Conservation (phyloP, 23 tunicate species). For the Halocynthia aurantium region DNA sequence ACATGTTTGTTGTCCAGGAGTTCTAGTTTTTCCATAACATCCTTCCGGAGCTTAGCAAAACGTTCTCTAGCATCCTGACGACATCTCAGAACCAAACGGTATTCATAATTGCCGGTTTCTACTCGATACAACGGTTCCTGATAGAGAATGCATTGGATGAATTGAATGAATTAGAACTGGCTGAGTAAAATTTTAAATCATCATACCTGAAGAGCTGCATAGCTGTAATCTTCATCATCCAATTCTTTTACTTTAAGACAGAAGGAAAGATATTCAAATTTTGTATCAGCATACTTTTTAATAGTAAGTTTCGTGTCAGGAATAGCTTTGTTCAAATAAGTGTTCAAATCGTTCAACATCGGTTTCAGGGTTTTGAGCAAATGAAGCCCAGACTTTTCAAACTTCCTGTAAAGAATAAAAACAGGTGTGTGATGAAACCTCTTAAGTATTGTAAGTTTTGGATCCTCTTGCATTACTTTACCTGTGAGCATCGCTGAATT, state of each 20-base stretch:
- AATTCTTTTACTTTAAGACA: conserved; percentile 95
- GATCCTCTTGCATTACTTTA: no score
- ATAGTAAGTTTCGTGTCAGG: conserved; percentile 94
- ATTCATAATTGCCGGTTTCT: conserved; percentile 99
- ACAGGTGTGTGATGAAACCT: no score
- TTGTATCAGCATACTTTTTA: conserved; percentile 93
- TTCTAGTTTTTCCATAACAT: conserved; percentile 96
- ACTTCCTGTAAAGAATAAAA: conserved; percentile 16
- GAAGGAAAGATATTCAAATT: conserved; percentile 87
- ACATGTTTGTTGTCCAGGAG: conserved; percentile 95
- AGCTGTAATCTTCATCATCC: conserved; percentile 98
- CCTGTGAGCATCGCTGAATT: conserved; percentile 70
- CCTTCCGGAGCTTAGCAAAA: conserved; percentile 93
- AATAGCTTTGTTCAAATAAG: conserved; percentile 89
- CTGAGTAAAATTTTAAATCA: no score
- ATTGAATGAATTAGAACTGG: no score
- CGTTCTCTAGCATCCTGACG: conserved; percentile 73
- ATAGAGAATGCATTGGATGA: no score
- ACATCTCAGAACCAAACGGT: conserved; percentile 86
- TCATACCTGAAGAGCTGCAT: conserved; percentile 60
- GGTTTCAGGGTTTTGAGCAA: conserved; percentile 79
- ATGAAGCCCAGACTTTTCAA: conserved; percentile 84
- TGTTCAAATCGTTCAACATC: conserved; percentile 79
- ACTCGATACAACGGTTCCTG: conserved; percentile 91
- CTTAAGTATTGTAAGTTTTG: no score